A percentile compares a stretch with the other conserved stretches of the same genome.
phyloP scores from a whole-genome alignment of 2,797 vertebrate genomes.

The Ctenopoma kingsleyae region DNA sequence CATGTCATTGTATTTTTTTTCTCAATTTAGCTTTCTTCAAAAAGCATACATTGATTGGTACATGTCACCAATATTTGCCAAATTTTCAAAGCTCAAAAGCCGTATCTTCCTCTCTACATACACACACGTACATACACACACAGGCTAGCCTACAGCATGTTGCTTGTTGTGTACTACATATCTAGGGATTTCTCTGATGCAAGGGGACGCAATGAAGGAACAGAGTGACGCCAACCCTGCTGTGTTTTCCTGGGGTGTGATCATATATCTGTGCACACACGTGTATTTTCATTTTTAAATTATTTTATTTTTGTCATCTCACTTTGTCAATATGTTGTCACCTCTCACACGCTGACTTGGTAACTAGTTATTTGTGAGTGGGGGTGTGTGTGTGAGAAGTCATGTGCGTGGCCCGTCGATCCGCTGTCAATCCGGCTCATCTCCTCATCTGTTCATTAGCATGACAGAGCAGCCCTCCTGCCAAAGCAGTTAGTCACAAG shows the following conservation, averaged over 20 bases:
- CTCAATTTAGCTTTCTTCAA: slow-evolving; percentile 1
- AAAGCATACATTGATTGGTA: neutral
- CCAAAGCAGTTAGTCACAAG: slow-evolving; percentile 87
- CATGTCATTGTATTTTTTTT: neutral
- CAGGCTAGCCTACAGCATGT: slow-evolving; percentile 45
- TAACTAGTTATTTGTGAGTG: slow-evolving; percentile 13
- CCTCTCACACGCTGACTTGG: slow-evolving; percentile 44
- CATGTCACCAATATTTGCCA: slow-evolving; percentile 26
- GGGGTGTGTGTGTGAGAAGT: slow-evolving; percentile 43
- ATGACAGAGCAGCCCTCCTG: slow-evolving; percentile 83
- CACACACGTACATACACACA: slow-evolving; percentile 7
- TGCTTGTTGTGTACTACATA: slow-evolving; percentile 68
- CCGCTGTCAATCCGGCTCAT: slow-evolving; percentile 78
- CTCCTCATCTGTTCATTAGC: slow-evolving; percentile 83
- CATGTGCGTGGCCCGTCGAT: slow-evolving; percentile 52
- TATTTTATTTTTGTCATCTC: slow-evolving; percentile 14
- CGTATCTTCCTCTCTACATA: slow-evolving; percentile 13
- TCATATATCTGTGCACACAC: slow-evolving; percentile 36
- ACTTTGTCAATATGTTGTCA: slow-evolving; percentile 33
- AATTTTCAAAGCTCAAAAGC: slow-evolving; percentile 24
- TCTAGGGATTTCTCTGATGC: slow-evolving; percentile 87
- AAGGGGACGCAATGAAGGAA: slow-evolving; percentile 85
- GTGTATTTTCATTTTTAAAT: slow-evolving; percentile 17
- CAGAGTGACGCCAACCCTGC: slow-evolving; percentile 79
- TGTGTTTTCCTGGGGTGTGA: slow-evolving; percentile 62